Conservation (phyloP, 2,113 vertebrate genomes). For the Pluvianellus socialis region DNA sequence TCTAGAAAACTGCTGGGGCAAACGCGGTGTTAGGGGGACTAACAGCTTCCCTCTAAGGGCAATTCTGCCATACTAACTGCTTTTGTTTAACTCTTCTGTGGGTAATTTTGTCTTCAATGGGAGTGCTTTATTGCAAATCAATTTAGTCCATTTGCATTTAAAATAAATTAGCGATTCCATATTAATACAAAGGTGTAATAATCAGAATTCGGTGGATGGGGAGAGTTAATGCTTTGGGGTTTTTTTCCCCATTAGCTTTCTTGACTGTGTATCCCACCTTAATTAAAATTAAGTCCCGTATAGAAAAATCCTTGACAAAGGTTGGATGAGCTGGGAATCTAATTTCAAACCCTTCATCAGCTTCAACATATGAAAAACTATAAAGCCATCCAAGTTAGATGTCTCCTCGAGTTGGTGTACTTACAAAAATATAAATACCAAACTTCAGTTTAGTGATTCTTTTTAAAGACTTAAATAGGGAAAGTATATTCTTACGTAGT, state of each 20-base stretch:
- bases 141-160: background rate
- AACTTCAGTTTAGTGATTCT: background rate
- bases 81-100: background rate
- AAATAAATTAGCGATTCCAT: background rate
- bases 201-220: background rate
- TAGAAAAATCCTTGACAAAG: background rate
- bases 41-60: background rate
- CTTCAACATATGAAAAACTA: background rate
- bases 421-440: background rate
- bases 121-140: background rate
- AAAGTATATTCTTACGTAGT: background rate
- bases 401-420: background rate
- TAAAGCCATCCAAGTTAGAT: fast-evolving
- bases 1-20: background rate
- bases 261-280: background rate
- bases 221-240: background rate
- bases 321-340: background rate
- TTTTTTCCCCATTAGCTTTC: background rate
- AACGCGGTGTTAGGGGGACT: background rate
- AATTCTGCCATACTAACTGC: background rate
- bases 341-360: background rate
- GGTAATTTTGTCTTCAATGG: background rate
- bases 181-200: background rate
- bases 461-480: background rate
- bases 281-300: background rate